Evolutionary conservation across 2,113 vertebrate species (phyloP), one percentile per base, ranked within the genome.

Genomic region (Empidonax alnorum): DNA sequence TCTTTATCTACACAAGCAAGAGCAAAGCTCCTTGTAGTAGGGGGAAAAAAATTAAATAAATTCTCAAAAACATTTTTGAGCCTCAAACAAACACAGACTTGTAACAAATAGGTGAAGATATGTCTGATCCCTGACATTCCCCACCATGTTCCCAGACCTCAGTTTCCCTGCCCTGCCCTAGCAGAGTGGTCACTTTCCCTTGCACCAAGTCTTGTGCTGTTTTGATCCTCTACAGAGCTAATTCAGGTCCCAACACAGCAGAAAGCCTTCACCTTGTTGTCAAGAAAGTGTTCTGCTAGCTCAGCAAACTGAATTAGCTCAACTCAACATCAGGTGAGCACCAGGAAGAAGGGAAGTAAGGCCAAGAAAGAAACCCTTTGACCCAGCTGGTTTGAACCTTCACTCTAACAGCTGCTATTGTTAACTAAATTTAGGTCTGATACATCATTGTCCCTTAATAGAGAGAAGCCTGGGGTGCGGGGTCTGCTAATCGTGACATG

Each of bases 351-450:
- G 67, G 78, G 75, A 86, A 76, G 50, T 62, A 41, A 92, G 88
- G 85, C 25, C 67, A 62, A 62, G 81, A 89, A 91, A 90, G 39
- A 63, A 47, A 39, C 39, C 18, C 53, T 76, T 69, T 92, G 75
- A 77, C 75, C 55, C 1, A 5, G 15, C 33, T 88, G 50, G 33
- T 71, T 41, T 80, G 63, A 92, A 78, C 79, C 39, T 62, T 80
- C 83, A 58, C 30, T 77, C 13, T 30, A 76, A 69, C 79, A 88
- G 72, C 83, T 94, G 90, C 72, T 86, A 93, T 91, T 92, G 94
- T 95, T 89, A 84, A 59, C 92, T 95, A 96, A 94, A 95, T 94
- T 94, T 95, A 93, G 88, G 47, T 74, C 72, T 90, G 79, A 72
- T 87, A 52, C 66, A 68, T 73, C 53, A 79, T 90, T 92, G 31